phyloP scores from a whole-genome alignment of 2,113 vertebrate genomes.

The Oncorhynchus tshawytscha region DNA sequence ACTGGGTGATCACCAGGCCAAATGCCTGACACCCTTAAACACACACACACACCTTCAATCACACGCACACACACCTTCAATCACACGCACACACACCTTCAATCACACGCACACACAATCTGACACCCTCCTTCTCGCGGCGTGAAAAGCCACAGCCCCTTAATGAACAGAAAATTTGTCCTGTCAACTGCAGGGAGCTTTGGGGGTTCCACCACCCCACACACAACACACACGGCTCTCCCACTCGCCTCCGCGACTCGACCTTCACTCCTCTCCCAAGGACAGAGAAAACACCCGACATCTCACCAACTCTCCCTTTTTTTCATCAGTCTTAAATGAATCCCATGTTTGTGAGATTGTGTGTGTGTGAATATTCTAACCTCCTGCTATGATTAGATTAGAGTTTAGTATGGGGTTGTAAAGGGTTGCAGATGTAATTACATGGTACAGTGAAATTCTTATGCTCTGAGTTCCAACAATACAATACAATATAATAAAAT shows the following conservation, averaged over 20 bases:
- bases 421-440: too few species aligned
- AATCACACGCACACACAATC: conserved; percentile 74
- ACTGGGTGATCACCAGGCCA: conserved; percentile 80
- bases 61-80: too few species aligned
- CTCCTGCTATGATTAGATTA: not conserved
- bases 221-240: conserved; percentile 19
- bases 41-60: too few species aligned
- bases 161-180: conserved; percentile 93
- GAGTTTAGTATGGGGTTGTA: too few species aligned
- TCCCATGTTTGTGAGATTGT: conserved; percentile 8
- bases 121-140: conserved; percentile 78
- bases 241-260: conserved; percentile 41
- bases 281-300: conserved; percentile 58
- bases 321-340: too few species aligned
- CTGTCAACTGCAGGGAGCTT: conserved; percentile 80
- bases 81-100: not conserved
- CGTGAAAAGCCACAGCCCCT: conserved; percentile 85
- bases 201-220: conserved; percentile 68
- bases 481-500: too few species aligned
- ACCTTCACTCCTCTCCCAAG: conserved; percentile 72
- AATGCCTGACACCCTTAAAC: conserved; percentile 82
- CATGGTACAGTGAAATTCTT: too few species aligned
- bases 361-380: not conserved
- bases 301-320: conserved; percentile 39
- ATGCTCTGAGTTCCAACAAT: too few species aligned